Conservation (phyloP, 1,140 invertebrate species). For the Drosophila cardini region DNA sequence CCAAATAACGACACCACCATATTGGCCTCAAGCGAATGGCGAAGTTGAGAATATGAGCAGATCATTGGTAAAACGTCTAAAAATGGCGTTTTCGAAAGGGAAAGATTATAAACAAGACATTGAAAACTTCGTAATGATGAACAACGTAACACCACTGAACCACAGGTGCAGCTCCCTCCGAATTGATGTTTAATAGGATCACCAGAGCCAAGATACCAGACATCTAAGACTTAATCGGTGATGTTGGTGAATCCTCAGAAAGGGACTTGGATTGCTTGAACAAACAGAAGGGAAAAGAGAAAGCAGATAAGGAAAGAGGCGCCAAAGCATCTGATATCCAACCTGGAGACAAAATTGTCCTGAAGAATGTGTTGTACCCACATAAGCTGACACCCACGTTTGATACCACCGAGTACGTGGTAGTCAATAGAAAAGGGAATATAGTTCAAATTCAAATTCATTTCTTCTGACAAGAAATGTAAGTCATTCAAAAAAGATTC, state of each 20-base stretch:
- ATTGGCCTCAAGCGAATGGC: not conserved
- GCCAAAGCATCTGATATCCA: not conserved
- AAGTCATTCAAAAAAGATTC: too few relatives aligned
- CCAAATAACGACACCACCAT: not conserved
- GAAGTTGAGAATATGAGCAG: slow-evolving; percentile 1
- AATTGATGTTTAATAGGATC: slow-evolving; percentile 42
- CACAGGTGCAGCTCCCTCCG: not conserved
- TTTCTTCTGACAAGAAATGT: too few relatives aligned
- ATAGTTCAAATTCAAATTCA: not conserved
- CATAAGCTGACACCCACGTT: not conserved
- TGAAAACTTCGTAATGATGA: slow-evolving; percentile 25
- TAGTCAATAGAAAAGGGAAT: not conserved
- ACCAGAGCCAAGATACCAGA: slow-evolving; percentile 36
- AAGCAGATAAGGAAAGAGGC: not conserved
- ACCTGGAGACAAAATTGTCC: not conserved
- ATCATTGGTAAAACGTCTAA: slow-evolving; percentile 11
- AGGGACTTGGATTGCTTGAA: too few relatives aligned
- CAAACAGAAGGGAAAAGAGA: too few relatives aligned
- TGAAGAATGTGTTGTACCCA: not conserved
- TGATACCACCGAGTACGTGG: not conserved
- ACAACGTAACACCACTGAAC: slow-evolving; percentile 30
- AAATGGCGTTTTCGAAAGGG: slow-evolving; percentile 18
- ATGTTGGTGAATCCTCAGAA: too few relatives aligned
- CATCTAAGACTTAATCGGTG: too few relatives aligned
- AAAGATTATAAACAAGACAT: slow-evolving; percentile 25